These are phyloP conservation scores for Trichonephila clavipes DNA, from an alignment of 1,140 invertebrate species.

Conservation along the genomic window DNA sequence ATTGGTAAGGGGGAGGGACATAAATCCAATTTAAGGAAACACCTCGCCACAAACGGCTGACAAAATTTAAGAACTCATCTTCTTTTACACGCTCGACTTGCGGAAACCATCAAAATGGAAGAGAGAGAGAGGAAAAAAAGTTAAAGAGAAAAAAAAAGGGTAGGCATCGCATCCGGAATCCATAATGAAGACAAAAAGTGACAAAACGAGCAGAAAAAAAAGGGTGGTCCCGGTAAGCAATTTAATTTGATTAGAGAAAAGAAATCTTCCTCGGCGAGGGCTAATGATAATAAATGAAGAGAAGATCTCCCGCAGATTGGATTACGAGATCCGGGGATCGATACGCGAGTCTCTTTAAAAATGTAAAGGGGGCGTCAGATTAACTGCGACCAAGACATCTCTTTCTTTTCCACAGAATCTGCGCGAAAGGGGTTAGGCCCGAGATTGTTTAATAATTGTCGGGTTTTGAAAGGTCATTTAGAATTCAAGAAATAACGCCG, in stretches of 20 bases:
- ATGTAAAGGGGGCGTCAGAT: background rate
- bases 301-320: constrained; percentile 45
- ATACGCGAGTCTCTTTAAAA: constrained; percentile 7
- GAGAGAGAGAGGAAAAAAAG: background rate
- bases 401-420: background rate
- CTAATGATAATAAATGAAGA: constrained; percentile 56
- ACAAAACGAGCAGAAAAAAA: background rate
- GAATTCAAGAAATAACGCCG: too few species aligned
- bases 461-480: too few species aligned
- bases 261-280: constrained; percentile 4
- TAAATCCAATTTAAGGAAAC: background rate
- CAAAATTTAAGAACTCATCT: background rate
- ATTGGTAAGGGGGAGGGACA: background rate
- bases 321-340: constrained; percentile 38
- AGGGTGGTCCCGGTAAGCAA: background rate
- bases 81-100: background rate
- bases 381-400: background rate
- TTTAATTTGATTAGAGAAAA: constrained; percentile 54
- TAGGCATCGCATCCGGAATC: background rate
- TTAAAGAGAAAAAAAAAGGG: background rate
- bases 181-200: constrained; percentile 44
- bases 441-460: too few species aligned
- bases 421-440: too few species aligned
- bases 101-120: background rate
- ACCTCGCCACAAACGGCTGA: background rate